These are phyloP conservation scores for Itoplectis maculator DNA, from an alignment of 2,888 invertebrate species.

Conservation along the genomic window DNA sequence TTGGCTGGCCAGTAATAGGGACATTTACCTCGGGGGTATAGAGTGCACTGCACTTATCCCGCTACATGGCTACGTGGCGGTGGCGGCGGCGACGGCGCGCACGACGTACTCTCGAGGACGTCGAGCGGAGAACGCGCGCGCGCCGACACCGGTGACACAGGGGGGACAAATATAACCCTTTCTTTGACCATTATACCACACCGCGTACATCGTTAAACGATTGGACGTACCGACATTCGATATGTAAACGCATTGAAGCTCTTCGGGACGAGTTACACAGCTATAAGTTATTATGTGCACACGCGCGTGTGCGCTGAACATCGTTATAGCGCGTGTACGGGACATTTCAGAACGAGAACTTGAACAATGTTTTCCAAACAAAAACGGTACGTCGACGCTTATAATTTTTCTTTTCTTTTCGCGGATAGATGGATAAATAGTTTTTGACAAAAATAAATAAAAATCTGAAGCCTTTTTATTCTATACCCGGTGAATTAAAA, in stretches of 20 bases:
- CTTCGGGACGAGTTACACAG: conserved; percentile 36
- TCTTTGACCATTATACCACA: conserved; percentile 31
- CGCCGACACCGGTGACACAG: conserved; percentile 32
- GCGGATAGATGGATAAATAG: no score
- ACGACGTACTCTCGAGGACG: conserved; percentile 26
- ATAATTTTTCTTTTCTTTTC: background rate
- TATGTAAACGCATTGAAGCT: conserved; percentile 60
- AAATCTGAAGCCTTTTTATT: no score
- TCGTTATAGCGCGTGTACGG: background rate
- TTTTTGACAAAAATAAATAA: no score
- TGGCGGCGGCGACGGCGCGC: background rate
- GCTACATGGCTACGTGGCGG: conserved; percentile 1
- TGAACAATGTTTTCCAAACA: no score
- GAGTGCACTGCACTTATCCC: conserved; percentile 39
- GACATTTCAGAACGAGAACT: background rate
- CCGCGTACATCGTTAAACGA: conserved; percentile 52
- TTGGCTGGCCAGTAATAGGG: conserved; percentile 20
- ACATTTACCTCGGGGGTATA: conserved; percentile 28
- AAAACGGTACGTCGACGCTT: background rate
- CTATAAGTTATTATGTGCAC: conserved; percentile 21
- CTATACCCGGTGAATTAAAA: no score
- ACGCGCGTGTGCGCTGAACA: background rate
- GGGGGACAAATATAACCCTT: conserved; percentile 51
- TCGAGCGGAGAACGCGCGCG: conserved; percentile 19
- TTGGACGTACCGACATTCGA: conserved; percentile 58